These are phyloP conservation scores for Nymphicus hollandicus DNA, from an alignment of 2,113 vertebrate genomes.

Conservation along the genomic window DNA sequence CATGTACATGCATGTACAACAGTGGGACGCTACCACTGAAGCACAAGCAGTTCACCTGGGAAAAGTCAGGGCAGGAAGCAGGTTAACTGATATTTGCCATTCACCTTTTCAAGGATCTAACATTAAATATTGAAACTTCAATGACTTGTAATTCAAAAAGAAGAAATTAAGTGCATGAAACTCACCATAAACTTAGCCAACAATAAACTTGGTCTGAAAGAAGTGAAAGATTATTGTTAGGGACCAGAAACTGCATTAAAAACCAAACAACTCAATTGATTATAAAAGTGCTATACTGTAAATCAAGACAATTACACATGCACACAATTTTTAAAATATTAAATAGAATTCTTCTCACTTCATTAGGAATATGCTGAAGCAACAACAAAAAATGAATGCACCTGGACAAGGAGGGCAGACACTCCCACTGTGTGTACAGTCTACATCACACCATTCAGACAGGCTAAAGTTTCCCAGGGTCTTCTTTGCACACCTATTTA, in stretches of 20 bases:
- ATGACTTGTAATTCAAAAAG: background rate
- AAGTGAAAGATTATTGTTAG: background rate
- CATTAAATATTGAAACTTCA: background rate
- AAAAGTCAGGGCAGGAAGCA: background rate
- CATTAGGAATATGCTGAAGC: background rate
- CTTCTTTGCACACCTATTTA: background rate
- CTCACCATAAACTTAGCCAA: background rate
- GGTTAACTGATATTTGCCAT: background rate
- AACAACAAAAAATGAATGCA: background rate
- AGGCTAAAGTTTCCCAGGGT: background rate
- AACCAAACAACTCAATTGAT: background rate
- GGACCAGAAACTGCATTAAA: background rate
- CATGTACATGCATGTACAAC: accelerated
- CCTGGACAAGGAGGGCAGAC: background rate
- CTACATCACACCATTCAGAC: background rate
- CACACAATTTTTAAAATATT: background rate
- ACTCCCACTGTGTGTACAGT: background rate
- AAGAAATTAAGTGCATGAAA: background rate
- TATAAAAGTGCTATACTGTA: background rate
- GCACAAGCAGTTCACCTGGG: background rate
- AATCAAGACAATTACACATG: background rate
- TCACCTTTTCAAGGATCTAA: background rate
- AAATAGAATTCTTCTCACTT: background rate
- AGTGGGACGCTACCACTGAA: background rate
- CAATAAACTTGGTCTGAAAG: background rate